Evolutionary conservation across 2,113 vertebrate genomes (phyloP), one percentile per base, ranked within the genome.

Genomic region (Polypterus senegalus): DNA sequence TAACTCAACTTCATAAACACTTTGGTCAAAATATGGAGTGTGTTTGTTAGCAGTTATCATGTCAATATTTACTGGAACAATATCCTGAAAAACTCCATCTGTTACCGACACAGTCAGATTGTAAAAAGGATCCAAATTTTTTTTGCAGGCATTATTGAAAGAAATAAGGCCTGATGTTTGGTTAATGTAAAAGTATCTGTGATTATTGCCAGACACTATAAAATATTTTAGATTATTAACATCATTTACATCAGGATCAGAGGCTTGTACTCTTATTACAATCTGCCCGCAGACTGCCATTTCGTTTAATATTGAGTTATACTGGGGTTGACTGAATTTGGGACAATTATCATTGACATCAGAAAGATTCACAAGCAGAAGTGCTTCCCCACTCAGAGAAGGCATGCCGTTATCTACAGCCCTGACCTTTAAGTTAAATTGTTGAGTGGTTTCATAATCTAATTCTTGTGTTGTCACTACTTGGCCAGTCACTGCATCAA

Each of bases 281-380:
- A 94, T 82, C 63, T 98, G 93, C 9, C 92, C 94, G 56, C 96
- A 98, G 0, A 84, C 92, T 9, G 92, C 94, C 83, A 88, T 81
- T 77, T 97, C 91, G 48, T 92, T 93, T 58, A 99, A 79, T 9
- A 85, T 89, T 57, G 92, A 89, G 64, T 89, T 83, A 47, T 95
- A 99, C 5, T 86, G 84, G 51, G 87, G 69, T 66, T 83, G 86
- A 27, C 77, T 85, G 66, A 99, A 99, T 73, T 84, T 82, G 0
- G 96, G 94, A 47, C 92, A 89, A 49, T 98, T 98, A 78, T 99
- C 94, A 54, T 99, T 99, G 63, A 98, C 77, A 64, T 99, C 93
- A 0, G 84, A 84, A 59, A 99, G 82, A 55, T 90, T 87, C 2
- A 98, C 61, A 0, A 85, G 74, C 46, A 99, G 84, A 6, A 83